A percentile compares a stretch with the other conserved stretches of the same genome.
Conservation (phyloP, 2,888 invertebrate species). For the Microctonus brassicae region DNA sequence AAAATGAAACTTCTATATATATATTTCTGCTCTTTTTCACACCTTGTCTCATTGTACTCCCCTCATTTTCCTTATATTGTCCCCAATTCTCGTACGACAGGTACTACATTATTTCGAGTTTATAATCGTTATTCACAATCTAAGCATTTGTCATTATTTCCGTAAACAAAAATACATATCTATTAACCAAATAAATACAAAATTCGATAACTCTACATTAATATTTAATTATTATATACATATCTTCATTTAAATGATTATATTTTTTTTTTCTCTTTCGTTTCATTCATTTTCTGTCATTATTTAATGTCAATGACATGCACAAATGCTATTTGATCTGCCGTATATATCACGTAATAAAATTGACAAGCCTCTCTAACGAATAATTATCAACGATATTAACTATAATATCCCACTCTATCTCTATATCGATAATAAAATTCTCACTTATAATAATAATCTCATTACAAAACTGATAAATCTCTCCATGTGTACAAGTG, state of each 20-base stretch:
- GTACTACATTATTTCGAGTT: constrained; percentile 55
- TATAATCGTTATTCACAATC: constrained; percentile 45
- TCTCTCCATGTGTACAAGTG: not conserved
- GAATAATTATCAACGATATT: constrained; percentile 12
- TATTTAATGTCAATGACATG: constrained; percentile 21
- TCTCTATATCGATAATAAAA: constrained; percentile 6
- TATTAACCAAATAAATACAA: not conserved
- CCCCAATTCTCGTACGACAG: constrained; percentile 44
- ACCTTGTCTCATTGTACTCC: not conserved
- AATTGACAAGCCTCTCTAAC: not conserved
- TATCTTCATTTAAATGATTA: not conserved
- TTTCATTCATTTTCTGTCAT: not conserved
- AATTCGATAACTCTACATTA: constrained; percentile 14
- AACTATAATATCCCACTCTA: too few species aligned
- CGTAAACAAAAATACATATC: not conserved
- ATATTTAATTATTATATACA: constrained; percentile 14
- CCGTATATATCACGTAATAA: constrained; percentile 16
- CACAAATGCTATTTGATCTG: constrained; percentile 1
- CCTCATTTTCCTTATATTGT: not conserved
- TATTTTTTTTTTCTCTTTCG: not conserved
- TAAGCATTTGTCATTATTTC: constrained; percentile 11
- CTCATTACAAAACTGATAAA: not conserved
- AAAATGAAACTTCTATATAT: not conserved
- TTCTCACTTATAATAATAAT: not conserved
- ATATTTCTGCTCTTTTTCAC: not conserved